phyloP scores from a whole-genome alignment of 2,888 invertebrate species.

The Syrphus vitripennis region DNA sequence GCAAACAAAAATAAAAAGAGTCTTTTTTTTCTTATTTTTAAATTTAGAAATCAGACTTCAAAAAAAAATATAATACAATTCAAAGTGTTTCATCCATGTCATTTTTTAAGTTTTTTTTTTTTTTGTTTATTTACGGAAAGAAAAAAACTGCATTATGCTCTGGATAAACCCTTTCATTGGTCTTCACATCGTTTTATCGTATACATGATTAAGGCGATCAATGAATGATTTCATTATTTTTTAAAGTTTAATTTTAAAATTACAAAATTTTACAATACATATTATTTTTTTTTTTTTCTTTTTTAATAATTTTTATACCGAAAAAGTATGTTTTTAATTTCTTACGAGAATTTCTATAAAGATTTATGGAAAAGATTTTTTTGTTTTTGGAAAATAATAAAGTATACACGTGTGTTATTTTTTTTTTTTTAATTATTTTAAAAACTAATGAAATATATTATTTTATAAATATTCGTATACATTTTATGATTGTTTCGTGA shows the following conservation, averaged over 20 bases:
- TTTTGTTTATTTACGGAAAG: slow-evolving; percentile 15
- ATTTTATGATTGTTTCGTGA: slow-evolving; percentile 71
- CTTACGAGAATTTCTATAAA: slow-evolving; percentile 60
- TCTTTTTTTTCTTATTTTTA: not conserved
- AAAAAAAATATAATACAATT: not conserved
- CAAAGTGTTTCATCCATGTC: slow-evolving; percentile 34
- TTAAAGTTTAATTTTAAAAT: slow-evolving; percentile 41
- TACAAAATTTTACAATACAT: slow-evolving; percentile 64
- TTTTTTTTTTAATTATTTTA: slow-evolving; percentile 40
- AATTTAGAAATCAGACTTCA: slow-evolving; percentile 8
- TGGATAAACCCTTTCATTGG: slow-evolving; percentile 53
- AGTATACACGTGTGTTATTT: slow-evolving; percentile 52
- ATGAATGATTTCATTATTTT: slow-evolving; percentile 71
- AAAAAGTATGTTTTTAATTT: slow-evolving; percentile 38
- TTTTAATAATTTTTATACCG: slow-evolving; percentile 62
- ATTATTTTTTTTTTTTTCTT: slow-evolving; percentile 22
- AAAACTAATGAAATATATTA: slow-evolving; percentile 63
- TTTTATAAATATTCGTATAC: slow-evolving; percentile 67
- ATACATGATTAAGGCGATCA: slow-evolving; percentile 76
- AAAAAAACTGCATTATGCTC: slow-evolving; percentile 43
- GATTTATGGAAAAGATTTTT: slow-evolving; percentile 40
- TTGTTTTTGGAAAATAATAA: slow-evolving; percentile 45
- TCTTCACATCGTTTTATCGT: slow-evolving; percentile 73
- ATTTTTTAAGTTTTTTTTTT: slow-evolving; percentile 34
- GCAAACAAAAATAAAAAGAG: slow-evolving; percentile 8